A percentile compares a stretch with the other conserved stretches of the same genome.
phyloP scores from a whole-genome alignment of 2,113 vertebrate genomes.

The Chrysochloris asiatica region DNA sequence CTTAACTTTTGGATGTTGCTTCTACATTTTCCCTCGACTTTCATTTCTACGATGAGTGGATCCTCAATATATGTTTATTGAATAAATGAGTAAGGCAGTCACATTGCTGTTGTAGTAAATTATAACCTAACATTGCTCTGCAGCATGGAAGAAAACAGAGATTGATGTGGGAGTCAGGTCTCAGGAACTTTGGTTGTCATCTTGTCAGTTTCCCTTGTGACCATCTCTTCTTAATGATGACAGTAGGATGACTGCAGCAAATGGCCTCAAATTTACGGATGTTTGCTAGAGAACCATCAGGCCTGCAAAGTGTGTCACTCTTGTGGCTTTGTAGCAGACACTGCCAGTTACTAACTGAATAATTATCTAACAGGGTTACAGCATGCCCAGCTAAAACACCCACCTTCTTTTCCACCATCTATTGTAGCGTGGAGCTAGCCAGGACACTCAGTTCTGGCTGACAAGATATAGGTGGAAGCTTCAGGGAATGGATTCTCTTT shows the following conservation, averaged over 20 bases:
- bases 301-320: neutral
- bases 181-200: neutral
- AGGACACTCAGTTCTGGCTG: neutral
- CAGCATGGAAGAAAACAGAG: neutral
- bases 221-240: neutral
- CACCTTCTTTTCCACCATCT: neutral
- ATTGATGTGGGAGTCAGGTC: neutral
- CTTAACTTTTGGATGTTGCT: neutral
- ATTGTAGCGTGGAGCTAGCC: neutral
- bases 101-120: neutral
- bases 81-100: neutral
- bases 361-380: neutral
- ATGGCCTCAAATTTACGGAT: neutral
- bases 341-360: neutral
- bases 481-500: neutral
- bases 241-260: neutral
- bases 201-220: neutral
- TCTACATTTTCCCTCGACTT: slow-evolving; percentile 13
- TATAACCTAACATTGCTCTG: neutral
- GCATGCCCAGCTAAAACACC: neutral
- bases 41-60: neutral
- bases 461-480: neutral
- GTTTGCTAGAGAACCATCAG: slow-evolving; percentile 18
- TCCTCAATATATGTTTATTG: neutral
- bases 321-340: neutral